These are phyloP conservation scores for Calosoma granatense DNA, from an alignment of 1,140 invertebrate species.

Conservation along the genomic window DNA sequence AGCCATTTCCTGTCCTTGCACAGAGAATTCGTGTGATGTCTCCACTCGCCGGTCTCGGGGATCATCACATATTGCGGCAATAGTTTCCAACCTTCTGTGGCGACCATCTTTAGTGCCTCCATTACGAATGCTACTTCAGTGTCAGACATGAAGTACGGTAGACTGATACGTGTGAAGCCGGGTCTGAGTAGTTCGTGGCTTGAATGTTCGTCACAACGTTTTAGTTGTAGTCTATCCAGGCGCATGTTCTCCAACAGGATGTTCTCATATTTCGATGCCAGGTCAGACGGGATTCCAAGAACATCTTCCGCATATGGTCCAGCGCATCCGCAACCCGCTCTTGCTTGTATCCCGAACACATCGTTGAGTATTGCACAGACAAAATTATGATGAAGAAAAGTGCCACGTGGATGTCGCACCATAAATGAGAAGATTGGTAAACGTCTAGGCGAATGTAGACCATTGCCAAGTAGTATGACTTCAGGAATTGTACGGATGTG, in stretches of 20 bases:
- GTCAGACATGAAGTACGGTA: conserved; percentile 78
- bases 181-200: conserved; percentile 67
- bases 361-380: conserved; percentile 81
- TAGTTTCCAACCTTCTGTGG: conserved; percentile 80
- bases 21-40: conserved; percentile 68
- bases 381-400: conserved; percentile 85
- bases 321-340: conserved; percentile 76
- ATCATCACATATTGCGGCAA: conserved; percentile 80
- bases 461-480: conserved; percentile 68
- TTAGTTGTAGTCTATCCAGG: conserved; percentile 48
- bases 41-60: conserved; percentile 82
- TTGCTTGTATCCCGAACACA: conserved; percentile 82
- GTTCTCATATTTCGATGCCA: conserved; percentile 67
- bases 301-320: conserved; percentile 76
- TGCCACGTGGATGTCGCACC: conserved; percentile 66
- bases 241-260: conserved; percentile 59
- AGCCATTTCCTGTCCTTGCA: conserved; percentile 76
- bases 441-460: conserved; percentile 48
- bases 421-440: conserved; percentile 81
- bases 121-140: conserved; percentile 70
- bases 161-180: conserved; percentile 74
- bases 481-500: conserved; percentile 66
- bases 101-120: conserved; percentile 78
- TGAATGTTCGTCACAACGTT: conserved; percentile 48
- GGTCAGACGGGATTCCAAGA: conserved; percentile 67